phyloP scores from a whole-genome alignment of 2,888 invertebrate species.

The Andrena bucephala region DNA sequence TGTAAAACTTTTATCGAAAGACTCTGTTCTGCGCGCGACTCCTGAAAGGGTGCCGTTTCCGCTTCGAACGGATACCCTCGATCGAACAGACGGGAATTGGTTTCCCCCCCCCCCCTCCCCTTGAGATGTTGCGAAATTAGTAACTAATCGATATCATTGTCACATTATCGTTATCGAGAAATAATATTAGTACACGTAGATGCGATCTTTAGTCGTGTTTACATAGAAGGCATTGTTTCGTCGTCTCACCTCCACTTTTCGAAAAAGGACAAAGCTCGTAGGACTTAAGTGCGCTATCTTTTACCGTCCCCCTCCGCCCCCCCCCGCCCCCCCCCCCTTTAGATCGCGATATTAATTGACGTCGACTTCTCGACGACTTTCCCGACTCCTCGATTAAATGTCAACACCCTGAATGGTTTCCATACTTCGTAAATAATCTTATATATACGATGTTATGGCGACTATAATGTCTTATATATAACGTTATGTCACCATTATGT shows the following conservation, averaged over 20 bases:
- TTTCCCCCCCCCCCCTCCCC: too few species aligned
- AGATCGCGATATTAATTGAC: slow-evolving; percentile 38
- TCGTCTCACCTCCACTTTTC: slow-evolving; percentile 22
- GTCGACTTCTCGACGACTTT: slow-evolving; percentile 21
- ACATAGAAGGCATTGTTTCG: slow-evolving; percentile 15
- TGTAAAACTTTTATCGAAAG: slow-evolving; percentile 3
- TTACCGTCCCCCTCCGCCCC: not conserved
- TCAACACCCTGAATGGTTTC: slow-evolving; percentile 33
- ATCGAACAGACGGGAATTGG: slow-evolving; percentile 29
- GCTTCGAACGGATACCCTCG: not conserved
- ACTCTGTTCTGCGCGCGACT: not conserved
- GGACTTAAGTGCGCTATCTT: slow-evolving; percentile 29
- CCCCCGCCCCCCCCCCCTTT: not conserved
- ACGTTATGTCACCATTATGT: slow-evolving; percentile 56
- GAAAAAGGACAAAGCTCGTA: slow-evolving; percentile 16
- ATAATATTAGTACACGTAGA: slow-evolving; percentile 13
- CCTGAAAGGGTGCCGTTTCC: not conserved
- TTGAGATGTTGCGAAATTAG: not conserved
- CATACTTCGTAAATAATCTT: slow-evolving; percentile 51
- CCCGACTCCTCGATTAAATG: slow-evolving; percentile 33
- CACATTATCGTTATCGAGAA: slow-evolving; percentile 41
- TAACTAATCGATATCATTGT: slow-evolving; percentile 33
- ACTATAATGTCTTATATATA: slow-evolving; percentile 61
- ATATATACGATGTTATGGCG: slow-evolving; percentile 59
- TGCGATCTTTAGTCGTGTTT: slow-evolving; percentile 22